Evolutionary conservation across 2,113 vertebrate species (phyloP).

Genomic region (Scolopax mira): DNA sequence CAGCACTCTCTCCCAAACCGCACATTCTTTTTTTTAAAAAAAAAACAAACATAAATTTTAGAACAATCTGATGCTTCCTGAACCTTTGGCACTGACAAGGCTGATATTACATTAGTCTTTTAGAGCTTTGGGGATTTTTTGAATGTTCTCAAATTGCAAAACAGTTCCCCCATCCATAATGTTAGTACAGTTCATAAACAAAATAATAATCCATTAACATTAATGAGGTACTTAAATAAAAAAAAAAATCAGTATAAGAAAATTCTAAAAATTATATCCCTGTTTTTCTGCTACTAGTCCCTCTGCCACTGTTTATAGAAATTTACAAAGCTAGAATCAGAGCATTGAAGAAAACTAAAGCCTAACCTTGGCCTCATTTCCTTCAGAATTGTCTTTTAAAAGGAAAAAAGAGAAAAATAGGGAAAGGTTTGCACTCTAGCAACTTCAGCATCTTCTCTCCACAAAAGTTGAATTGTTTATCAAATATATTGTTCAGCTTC

Average conservation of each 20-base stretch:
- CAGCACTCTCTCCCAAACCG: neutral
- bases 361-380: neutral
- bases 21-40: neutral
- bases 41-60: neutral
- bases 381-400: neutral
- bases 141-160: neutral
- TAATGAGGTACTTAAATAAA: conserved; percentile 14
- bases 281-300: neutral
- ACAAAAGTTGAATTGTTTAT: neutral
- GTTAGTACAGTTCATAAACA: neutral
- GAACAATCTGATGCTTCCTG: neutral
- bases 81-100: neutral
- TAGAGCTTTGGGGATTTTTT: neutral
- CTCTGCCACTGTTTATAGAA: neutral
- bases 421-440: neutral
- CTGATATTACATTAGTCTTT: neutral
- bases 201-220: neutral
- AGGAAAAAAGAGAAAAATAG: neutral
- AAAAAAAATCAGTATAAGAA: neutral
- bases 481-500: neutral
- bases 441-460: neutral
- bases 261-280: conserved; percentile 5
- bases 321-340: neutral
- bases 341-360: neutral
- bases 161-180: neutral